These are phyloP conservation scores for Loxodonta africana DNA, from an alignment of 2,113 vertebrate species.

Conservation along the genomic window DNA sequence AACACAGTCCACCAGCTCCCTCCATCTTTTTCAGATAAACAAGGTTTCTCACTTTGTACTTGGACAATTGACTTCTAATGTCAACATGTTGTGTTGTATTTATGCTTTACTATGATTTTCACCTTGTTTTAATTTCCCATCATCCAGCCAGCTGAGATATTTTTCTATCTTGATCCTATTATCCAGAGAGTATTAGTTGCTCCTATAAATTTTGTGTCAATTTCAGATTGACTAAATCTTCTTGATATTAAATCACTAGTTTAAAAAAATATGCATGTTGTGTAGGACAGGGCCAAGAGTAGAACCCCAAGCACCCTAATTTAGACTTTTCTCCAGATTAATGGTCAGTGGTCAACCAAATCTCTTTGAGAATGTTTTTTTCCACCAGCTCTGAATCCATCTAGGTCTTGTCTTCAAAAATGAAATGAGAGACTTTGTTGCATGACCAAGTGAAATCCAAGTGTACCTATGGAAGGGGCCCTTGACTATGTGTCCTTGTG, in stretches of 20 bases:
- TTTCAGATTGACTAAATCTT: not conserved
- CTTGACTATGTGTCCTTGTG: not conserved
- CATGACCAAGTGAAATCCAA: not conserved
- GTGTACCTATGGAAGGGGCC: not conserved
- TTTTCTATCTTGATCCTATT: not conserved
- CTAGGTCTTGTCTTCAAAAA: not conserved
- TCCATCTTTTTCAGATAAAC: not conserved
- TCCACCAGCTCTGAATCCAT: not conserved
- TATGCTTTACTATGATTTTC: not conserved
- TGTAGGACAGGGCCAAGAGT: not conserved
- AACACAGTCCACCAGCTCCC: not conserved
- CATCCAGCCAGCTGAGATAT: not conserved
- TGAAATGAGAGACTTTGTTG: not conserved
- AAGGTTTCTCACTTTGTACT: not conserved
- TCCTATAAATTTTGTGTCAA: not conserved
- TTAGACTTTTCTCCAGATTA: not conserved
- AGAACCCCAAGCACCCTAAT: not conserved
- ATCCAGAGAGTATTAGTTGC: not conserved
- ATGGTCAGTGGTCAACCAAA: not conserved
- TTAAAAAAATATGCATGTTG: not conserved
- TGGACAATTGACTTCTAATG: not conserved
- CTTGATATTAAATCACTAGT: slow-evolving; percentile 30
- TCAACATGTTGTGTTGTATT: not conserved
- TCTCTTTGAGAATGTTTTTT: not conserved
- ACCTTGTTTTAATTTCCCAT: not conserved